Evolutionary conservation across 1,140 invertebrate genomes (phyloP), one percentile per base, ranked within the genome.

Genomic region (Nasonia longicornis): DNA sequence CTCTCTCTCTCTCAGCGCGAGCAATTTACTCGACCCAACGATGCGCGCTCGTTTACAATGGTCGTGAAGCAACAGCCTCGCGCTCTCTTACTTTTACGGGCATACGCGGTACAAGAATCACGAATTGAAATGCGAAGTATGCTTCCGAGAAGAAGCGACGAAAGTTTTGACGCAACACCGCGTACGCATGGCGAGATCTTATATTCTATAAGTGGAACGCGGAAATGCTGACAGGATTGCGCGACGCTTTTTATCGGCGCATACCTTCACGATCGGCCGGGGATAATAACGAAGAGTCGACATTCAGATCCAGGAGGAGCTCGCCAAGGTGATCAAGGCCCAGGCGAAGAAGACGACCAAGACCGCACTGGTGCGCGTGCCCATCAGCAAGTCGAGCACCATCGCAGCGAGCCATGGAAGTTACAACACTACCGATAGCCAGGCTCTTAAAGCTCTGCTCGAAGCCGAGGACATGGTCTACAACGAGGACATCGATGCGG

Each of bases 251-350:
- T 35, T 35, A 35, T 35, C 31, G 31, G 2, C 31, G 4, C 31
- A 35, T 35, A 35, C 31, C 31, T 35, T 35, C 31, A 35, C 31
- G 31, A 35, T 3, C 4, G 31, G 4, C 31, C 31, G 31, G 38
- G 38, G 6, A 42, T 8, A 42, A 11, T 42, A 42, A 42, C 10
- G 10, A 1, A 42, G 38, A n/a, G 6, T 6, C 52, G 52, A n/a
- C n/a, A 77, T 80, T 0, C 69, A 89, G 86, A 86, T 87, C 58
- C 86, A 88, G 67, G 85, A 87, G 71, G 88, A 90, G 81, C 75
- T 88, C 11, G 88, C 85, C 8, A 88, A 87, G 78, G 88, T 86
- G 3, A 82, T 88, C 0, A 89, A 88, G 79, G 87, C 87, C 0
- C 86, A 89, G 77, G 86, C 87, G 2, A 83, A 85, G 81, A 82